Evolutionary conservation across 92 coral and sea anemone species (phyloP).

Genomic region (Bergia sp.): DNA sequence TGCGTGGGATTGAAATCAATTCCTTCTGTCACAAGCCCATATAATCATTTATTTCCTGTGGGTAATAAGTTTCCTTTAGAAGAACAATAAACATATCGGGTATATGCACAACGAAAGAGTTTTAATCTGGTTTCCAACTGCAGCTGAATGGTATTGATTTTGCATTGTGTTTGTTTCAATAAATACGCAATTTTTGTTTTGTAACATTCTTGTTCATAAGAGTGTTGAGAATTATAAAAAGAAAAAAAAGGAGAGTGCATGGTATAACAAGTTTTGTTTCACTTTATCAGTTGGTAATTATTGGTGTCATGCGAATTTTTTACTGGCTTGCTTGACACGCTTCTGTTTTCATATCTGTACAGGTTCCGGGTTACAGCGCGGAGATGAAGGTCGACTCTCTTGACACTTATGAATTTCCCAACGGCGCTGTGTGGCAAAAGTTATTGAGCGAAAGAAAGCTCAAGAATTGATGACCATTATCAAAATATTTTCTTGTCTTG

Average conservation of each 20-base stretch:
- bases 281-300: neutral
- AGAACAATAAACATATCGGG: no score
- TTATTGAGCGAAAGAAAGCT: slow-evolving; percentile 62
- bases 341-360: slow-evolving; percentile 19
- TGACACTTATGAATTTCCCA: slow-evolving; percentile 77
- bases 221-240: no score
- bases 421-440: slow-evolving; percentile 75
- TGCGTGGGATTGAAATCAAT: no score
- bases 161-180: no score
- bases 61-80: no score
- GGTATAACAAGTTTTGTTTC: neutral
- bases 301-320: neutral
- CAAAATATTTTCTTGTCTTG: neutral
- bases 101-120: no score
- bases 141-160: neutral
- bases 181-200: no score
- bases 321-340: neutral
- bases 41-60: no score
- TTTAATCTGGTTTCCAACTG: neutral
- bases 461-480: neutral
- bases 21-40: no score
- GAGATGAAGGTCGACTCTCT: slow-evolving; percentile 80
- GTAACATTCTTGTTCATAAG: no score
- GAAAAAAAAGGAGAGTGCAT: no score
- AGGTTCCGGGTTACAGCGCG: slow-evolving; percentile 93